phyloP scores from a whole-genome alignment of 1,140 invertebrate genomes.

The Leptinotarsa texana region DNA sequence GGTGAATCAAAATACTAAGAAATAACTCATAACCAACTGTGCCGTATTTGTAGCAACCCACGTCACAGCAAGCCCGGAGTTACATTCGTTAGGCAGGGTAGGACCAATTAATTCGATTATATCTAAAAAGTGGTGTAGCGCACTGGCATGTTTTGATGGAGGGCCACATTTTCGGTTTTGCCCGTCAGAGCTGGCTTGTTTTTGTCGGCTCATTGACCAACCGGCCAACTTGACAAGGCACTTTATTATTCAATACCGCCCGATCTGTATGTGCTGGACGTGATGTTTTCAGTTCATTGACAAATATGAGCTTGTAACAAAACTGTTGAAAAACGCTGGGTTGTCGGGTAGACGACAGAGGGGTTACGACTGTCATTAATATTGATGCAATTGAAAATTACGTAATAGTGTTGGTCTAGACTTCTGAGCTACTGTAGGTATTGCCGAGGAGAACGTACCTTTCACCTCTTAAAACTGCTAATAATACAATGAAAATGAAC shows the following conservation, averaged over 20 bases:
- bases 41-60: neutral
- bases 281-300: conserved; percentile 12
- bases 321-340: conserved; percentile 5
- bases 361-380: neutral
- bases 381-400: neutral
- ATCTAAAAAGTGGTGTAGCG: conserved; percentile 16
- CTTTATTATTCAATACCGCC: conserved; percentile 41
- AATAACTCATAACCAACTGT: neutral
- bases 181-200: conserved; percentile 32
- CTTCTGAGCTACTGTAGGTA: too few relatives aligned
- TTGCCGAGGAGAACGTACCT: too few relatives aligned
- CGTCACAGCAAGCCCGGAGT: neutral
- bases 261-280: conserved; percentile 36
- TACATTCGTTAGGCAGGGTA: neutral
- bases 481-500: too few relatives aligned
- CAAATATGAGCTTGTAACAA: conserved; percentile 14
- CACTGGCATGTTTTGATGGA: conserved; percentile 28
- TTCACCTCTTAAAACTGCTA: too few relatives aligned
- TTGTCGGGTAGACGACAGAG: neutral
- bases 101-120: conserved; percentile 22
- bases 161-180: conserved; percentile 26
- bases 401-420: too few relatives aligned
- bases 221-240: conserved; percentile 36
- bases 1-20: too few relatives aligned
- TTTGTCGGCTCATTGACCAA: conserved; percentile 39